Evolutionary conservation across 1,140 invertebrate genomes (phyloP).

Genomic region (Druon quercuslanigerum): DNA sequence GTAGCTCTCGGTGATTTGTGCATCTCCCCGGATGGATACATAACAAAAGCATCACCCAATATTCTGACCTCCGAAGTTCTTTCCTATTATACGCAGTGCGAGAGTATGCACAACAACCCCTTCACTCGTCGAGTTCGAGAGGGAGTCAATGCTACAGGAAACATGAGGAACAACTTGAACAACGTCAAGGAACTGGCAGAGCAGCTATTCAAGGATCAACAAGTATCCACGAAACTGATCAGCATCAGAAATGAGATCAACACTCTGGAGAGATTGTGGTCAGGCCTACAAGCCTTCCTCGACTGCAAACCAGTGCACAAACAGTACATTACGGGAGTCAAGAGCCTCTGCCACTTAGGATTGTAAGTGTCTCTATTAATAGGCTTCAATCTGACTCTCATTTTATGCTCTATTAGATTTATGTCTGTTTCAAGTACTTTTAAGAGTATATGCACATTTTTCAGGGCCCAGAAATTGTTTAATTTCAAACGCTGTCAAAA

Average conservation of each 20-base stretch:
- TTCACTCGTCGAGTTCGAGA: conserved; percentile 86
- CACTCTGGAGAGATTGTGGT: conserved; percentile 78
- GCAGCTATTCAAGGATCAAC: conserved; percentile 79
- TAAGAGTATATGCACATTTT: too few species aligned
- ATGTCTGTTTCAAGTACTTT: not conserved
- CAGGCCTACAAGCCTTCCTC: conserved; percentile 81
- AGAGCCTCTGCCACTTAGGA: conserved; percentile 87
- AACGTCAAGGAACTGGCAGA: conserved; percentile 79
- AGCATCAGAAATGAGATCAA: conserved; percentile 84
- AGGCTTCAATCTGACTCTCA: not conserved
- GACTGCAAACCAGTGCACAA: conserved; percentile 88
- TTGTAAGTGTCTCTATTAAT: conserved; percentile 76
- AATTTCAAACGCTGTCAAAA: too few species aligned
- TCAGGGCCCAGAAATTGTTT: too few species aligned
- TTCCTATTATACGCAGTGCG: conserved; percentile 89
- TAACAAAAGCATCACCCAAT: conserved; percentile 61
- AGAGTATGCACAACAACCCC: conserved; percentile 85
- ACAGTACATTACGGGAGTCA: conserved; percentile 85
- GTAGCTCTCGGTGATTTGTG: conserved; percentile 88
- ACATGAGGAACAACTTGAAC: conserved; percentile 81
- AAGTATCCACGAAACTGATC: conserved; percentile 81
- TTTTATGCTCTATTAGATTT: conserved; percentile 27
- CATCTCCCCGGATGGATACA: conserved; percentile 81
- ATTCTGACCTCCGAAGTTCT: conserved; percentile 79
- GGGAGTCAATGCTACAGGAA: conserved; percentile 83